Base-by-base conservation (phyloP, 2,113 vertebrate genomes). In the Ranitomeya variabilis region DNA sequence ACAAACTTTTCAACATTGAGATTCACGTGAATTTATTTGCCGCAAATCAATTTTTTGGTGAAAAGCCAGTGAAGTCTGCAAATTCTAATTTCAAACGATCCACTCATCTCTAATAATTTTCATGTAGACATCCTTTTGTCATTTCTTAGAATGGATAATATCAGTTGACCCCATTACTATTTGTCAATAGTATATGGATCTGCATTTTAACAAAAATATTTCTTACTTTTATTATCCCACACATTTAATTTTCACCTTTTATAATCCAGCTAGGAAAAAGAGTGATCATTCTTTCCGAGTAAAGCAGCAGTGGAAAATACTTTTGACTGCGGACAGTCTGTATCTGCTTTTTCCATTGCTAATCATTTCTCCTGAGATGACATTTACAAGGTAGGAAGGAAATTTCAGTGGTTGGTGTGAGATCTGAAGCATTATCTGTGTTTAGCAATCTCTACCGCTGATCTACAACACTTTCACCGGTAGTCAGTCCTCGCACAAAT, bases 361-460 rank as follows among this genome's bases (percentile, higher is more conserved):
- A 84, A 81, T 84, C 52, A 69, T 84, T 26, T 84, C 64, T 84
- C 79, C 79, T 62, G 79, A 81, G 79, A 81, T 60, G 79, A 69
- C 82, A 84, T 71, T 69, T 69, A 67, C n/a, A 26, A 6, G 14
- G 82, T 55, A 67, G 64, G n/a, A 84, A 71, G 52, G 51, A 84
- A 55, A 55, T 71, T 69, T 71, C 52, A 69, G 67, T 84, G 66
- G 51, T 55, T 84, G 82, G 19, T 84, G 82, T 71, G 64, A 23
- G 21, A 84, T 55, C 19, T 55, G n/a, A 7, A 71, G 19, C 3
- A 8, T 84, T 71, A 67, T 69, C 66, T 84, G 77, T 55, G 37
- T 84, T 69, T 55, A 55, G 45, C 19, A 45, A 84, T 71, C 66
- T 26, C 66, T n/a, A 10, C n/a, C 23, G 18, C 78, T 16, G 45